A percentile compares a stretch with the other conserved stretches of the same genome.
Evolutionary conservation across 2,797 vertebrate genomes (phyloP).

Genomic region (Hirundo rustica): DNA sequence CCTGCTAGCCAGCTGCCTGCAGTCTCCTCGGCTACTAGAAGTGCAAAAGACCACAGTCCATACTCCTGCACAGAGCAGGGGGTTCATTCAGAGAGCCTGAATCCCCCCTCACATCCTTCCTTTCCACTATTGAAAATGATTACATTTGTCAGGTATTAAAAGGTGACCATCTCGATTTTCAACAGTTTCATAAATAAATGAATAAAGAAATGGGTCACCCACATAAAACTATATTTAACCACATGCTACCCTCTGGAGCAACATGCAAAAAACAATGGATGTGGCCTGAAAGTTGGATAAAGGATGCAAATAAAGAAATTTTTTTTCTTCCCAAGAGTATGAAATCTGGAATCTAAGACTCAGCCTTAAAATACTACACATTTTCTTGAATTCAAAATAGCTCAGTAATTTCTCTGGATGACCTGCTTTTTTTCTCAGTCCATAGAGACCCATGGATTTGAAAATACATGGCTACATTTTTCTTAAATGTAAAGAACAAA

Average conservation of each 20-base stretch:
- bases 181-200: not conserved
- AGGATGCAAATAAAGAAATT: not conserved
- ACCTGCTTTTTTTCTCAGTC: not conserved
- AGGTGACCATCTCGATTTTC: not conserved
- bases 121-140: not conserved
- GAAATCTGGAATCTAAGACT: not conserved
- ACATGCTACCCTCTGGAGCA: not conserved
- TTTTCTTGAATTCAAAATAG: not conserved
- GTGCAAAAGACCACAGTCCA: not conserved
- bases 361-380: not conserved
- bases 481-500: not conserved
- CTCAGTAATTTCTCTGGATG: not conserved
- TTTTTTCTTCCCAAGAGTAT: not conserved
- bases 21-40: not conserved
- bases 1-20: not conserved
- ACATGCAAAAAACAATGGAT: not conserved
- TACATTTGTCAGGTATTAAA: not conserved
- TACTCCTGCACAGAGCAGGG: accelerated
- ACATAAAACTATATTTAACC: not conserved
- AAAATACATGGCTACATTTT: not conserved
- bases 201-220: not conserved
- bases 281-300: not conserved
- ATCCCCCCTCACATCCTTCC: accelerated
- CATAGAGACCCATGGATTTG: not conserved
- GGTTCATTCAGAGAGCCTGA: not conserved